These are phyloP conservation scores for Kryphioiulus occultus DNA, from an alignment of 2,888 invertebrate species.

Conservation along the genomic window DNA sequence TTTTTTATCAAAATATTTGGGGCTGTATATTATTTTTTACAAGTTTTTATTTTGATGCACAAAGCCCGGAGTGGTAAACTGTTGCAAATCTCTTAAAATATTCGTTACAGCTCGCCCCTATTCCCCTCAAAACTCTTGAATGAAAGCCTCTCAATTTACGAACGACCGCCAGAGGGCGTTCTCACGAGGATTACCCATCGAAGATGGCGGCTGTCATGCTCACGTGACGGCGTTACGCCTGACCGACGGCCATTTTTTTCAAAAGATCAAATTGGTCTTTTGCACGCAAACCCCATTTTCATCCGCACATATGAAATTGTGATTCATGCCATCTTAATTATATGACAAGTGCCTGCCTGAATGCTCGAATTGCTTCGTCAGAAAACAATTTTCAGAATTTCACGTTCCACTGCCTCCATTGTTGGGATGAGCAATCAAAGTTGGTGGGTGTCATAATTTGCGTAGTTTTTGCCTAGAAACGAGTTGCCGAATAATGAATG, in stretches of 20 bases:
- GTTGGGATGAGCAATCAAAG: background rate
- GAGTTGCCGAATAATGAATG: background rate
- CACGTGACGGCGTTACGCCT: background rate
- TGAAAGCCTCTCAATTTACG: background rate
- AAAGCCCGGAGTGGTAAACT: background rate
- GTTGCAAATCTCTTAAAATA: background rate
- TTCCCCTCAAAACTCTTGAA: background rate
- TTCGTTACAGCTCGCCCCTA: background rate
- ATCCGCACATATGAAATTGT: background rate
- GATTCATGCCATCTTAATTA: conserved; percentile 23
- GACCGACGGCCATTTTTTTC: background rate
- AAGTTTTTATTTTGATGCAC: background rate
- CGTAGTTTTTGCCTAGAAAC: background rate
- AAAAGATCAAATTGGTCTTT: background rate
- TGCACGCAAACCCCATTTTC: conserved; percentile 16
- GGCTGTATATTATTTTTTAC: background rate
- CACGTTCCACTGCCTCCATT: background rate
- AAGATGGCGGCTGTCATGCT: background rate
- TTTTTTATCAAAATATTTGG: background rate
- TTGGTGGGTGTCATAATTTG: background rate
- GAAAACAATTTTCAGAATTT: conserved; percentile 12
- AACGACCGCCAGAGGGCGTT: background rate
- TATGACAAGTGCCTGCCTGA: background rate
- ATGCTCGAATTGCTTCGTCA: background rate
- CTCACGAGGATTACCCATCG: background rate